A percentile compares a stretch with the other conserved stretches of the same genome.
Conservation (phyloP, 2,888 invertebrate species). For the Adelphocoris suturalis region DNA sequence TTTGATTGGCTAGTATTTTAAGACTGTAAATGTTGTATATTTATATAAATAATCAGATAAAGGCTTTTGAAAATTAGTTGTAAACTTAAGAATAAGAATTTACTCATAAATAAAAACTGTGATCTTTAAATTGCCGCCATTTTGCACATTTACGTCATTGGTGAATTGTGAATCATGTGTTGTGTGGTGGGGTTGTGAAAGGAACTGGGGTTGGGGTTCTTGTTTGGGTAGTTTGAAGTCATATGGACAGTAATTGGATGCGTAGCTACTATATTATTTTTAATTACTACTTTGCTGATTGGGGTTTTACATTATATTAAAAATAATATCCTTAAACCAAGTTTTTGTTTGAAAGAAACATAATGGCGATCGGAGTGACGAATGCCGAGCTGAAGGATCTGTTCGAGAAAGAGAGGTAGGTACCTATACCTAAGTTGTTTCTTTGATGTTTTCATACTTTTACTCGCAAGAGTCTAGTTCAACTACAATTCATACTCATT, state of each 20-base stretch:
- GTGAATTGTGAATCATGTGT: background rate
- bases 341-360: background rate
- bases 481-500: background rate
- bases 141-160: background rate
- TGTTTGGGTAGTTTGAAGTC: constrained; percentile 22
- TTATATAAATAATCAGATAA: too few species aligned
- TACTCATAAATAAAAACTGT: background rate
- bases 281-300: background rate
- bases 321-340: background rate
- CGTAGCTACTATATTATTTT: background rate
- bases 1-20: too few species aligned
- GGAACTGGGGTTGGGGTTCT: background rate
- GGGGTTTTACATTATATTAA: background rate
- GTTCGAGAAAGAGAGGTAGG: constrained; percentile 75
- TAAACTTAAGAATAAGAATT: too few species aligned
- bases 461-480: background rate
- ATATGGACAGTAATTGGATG: constrained; percentile 2
- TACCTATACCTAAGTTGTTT: background rate
- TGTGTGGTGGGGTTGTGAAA: background rate
- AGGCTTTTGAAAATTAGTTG: too few species aligned
- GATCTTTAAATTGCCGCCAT: constrained; percentile 16
- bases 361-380: constrained; percentile 71
- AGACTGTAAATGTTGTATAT: too few species aligned
- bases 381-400: constrained; percentile 73
- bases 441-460: constrained; percentile 40